These are phyloP conservation scores for Whitmania pigra DNA, from an alignment of 1,140 invertebrate species.

Conservation along the genomic window DNA sequence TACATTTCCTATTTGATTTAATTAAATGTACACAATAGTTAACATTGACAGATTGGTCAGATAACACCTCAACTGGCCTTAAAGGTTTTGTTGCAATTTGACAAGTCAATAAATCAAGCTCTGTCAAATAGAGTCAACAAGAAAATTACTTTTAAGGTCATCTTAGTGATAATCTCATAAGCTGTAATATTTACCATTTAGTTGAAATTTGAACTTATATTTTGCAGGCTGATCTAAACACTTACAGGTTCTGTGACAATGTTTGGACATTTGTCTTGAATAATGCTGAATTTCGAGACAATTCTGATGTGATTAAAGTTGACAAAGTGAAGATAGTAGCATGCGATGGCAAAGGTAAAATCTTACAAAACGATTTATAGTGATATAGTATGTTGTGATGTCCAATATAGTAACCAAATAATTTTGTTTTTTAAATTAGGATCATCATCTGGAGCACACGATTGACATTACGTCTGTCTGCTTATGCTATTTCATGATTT, in stretches of 20 bases:
- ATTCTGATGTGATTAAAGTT: slow-evolving; percentile 81
- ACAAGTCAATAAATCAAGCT: slow-evolving; percentile 88
- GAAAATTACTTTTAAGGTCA: slow-evolving; percentile 75
- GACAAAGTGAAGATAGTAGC: slow-evolving; percentile 99
- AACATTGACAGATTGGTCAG: slow-evolving; percentile 71
- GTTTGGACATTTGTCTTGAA: slow-evolving; percentile 99
- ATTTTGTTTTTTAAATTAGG: too few species aligned
- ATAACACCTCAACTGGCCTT: slow-evolving; percentile 79
- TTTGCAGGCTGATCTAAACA: slow-evolving; percentile 79
- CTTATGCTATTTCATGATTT: too few species aligned
- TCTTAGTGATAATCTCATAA: background rate
- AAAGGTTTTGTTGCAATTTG: slow-evolving; percentile 87
- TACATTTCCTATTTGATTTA: too few species aligned
- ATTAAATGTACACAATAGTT: too few species aligned
- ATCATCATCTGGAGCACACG: too few species aligned
- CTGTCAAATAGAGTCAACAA: slow-evolving; percentile 82
- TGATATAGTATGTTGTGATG: background rate
- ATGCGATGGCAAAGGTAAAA: slow-evolving; percentile 86
- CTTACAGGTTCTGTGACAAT: slow-evolving; percentile 98
- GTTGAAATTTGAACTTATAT: slow-evolving; percentile 14
- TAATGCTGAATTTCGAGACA: slow-evolving; percentile 93
- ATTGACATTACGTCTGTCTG: too few species aligned
- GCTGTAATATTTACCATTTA: background rate
- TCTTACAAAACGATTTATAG: background rate
- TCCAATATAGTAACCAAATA: too few species aligned